These are phyloP conservation scores for Drosophila neocordata DNA, from an alignment of 1,140 invertebrate genomes.

Conservation along the genomic window DNA sequence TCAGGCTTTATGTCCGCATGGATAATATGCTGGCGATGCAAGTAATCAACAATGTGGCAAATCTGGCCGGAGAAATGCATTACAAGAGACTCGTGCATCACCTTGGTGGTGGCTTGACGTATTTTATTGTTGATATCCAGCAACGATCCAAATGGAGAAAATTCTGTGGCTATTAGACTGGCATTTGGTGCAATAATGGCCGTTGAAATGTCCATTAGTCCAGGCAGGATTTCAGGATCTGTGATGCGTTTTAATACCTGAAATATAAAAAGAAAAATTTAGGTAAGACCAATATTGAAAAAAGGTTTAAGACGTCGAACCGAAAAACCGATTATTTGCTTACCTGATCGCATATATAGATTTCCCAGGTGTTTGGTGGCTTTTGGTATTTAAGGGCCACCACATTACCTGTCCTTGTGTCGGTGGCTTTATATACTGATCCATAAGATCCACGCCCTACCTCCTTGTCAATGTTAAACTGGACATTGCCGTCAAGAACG, in stretches of 20 bases:
- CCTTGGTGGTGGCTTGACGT: constrained; percentile 87
- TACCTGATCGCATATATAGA: constrained; percentile 91
- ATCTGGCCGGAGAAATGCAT: constrained; percentile 95
- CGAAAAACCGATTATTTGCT: constrained; percentile 65
- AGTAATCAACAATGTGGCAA: constrained; percentile 92
- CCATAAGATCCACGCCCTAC: constrained; percentile 90
- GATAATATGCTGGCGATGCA: constrained; percentile 95
- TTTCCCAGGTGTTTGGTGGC: constrained; percentile 91
- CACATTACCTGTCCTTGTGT: constrained; percentile 84
- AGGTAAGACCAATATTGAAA: too few species aligned
- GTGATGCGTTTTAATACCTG: constrained; percentile 70
- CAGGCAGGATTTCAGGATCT: constrained; percentile 83
- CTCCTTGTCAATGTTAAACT: constrained; percentile 89
- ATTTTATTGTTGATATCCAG: constrained; percentile 90
- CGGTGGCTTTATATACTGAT: constrained; percentile 86
- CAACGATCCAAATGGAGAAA: constrained; percentile 90
- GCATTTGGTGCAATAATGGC: constrained; percentile 89
- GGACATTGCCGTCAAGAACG: constrained; percentile 84
- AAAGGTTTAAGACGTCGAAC: too few species aligned
- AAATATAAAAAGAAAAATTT: not conserved
- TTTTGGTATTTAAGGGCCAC: constrained; percentile 91
- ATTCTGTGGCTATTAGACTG: constrained; percentile 91
- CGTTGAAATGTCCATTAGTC: constrained; percentile 87
- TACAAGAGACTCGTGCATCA: constrained; percentile 88
- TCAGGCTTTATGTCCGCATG: constrained; percentile 99